Conservation (phyloP, 2,888 invertebrate genomes). For the Melieria picta region DNA sequence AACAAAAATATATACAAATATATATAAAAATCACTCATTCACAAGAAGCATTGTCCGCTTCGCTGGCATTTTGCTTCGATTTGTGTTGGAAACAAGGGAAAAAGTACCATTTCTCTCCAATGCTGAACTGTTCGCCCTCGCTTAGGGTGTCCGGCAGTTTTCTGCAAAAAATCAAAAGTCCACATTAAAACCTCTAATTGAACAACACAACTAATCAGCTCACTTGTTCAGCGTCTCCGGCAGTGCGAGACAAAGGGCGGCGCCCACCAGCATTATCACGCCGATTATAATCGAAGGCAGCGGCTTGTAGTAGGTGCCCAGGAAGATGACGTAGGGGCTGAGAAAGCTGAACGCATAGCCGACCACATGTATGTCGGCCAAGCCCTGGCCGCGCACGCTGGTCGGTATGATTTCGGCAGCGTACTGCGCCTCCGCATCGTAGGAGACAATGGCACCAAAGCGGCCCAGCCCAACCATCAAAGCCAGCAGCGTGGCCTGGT, state of each 20-base stretch:
- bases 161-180: slow-evolving; percentile 44
- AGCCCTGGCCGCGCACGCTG: slow-evolving; percentile 72
- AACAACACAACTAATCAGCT: slow-evolving; percentile 18
- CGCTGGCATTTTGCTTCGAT: neutral
- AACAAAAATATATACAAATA: neutral
- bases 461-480: slow-evolving; percentile 68
- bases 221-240: slow-evolving; percentile 70
- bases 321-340: slow-evolving; percentile 69
- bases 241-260: slow-evolving; percentile 69
- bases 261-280: slow-evolving; percentile 67
- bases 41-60: neutral
- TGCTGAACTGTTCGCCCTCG: slow-evolving; percentile 71
- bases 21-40: neutral
- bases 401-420: slow-evolving; percentile 74
- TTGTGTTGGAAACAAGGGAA: slow-evolving; percentile 63
- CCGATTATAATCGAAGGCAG: slow-evolving; percentile 70
- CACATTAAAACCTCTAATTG: too few species aligned
- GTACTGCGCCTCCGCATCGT: slow-evolving; percentile 73
- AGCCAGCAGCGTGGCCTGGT: slow-evolving; percentile 62
- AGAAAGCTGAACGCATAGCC: slow-evolving; percentile 71
- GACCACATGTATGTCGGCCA: slow-evolving; percentile 71
- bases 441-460: slow-evolving; percentile 70
- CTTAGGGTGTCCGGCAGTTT: slow-evolving; percentile 70
- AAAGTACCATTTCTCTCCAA: slow-evolving; percentile 68
- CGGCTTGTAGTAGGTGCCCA: slow-evolving; percentile 65